Percentiles rank a stretch among this genome's conserved stretches.
Evolutionary conservation across 2,113 vertebrate species (phyloP).

Genomic region (Coracopsis vasa): DNA sequence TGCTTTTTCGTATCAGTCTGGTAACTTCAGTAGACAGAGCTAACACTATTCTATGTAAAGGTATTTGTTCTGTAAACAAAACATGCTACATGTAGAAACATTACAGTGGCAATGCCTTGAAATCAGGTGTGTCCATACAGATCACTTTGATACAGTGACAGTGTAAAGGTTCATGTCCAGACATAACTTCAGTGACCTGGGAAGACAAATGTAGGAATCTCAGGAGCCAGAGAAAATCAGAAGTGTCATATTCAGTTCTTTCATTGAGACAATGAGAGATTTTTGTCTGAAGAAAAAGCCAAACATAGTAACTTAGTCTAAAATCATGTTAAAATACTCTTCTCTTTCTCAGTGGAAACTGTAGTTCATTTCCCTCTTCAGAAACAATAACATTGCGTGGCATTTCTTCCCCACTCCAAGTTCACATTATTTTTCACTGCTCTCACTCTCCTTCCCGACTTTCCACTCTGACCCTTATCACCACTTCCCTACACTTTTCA

Average conservation of each 20-base stretch:
- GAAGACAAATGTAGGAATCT: not conserved
- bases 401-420: not conserved
- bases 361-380: not conserved
- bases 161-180: not conserved
- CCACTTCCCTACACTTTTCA: not conserved
- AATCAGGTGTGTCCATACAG: not conserved
- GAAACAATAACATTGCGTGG: not conserved
- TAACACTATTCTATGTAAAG: not conserved
- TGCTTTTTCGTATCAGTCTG: not conserved
- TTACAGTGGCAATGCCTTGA: not conserved
- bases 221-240: not conserved
- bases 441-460: not conserved
- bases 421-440: not conserved
- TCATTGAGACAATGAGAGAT: not conserved
- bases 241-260: not conserved
- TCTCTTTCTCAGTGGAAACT: not conserved
- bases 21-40: not conserved
- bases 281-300: not conserved
- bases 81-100: not conserved
- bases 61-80: not conserved
- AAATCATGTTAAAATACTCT: not conserved
- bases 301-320: not conserved
- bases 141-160: not conserved
- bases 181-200: not conserved
- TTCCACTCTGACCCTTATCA: not conserved